phyloP scores from a whole-genome alignment of 2,888 invertebrate species.

The Tiphia femorata region DNA sequence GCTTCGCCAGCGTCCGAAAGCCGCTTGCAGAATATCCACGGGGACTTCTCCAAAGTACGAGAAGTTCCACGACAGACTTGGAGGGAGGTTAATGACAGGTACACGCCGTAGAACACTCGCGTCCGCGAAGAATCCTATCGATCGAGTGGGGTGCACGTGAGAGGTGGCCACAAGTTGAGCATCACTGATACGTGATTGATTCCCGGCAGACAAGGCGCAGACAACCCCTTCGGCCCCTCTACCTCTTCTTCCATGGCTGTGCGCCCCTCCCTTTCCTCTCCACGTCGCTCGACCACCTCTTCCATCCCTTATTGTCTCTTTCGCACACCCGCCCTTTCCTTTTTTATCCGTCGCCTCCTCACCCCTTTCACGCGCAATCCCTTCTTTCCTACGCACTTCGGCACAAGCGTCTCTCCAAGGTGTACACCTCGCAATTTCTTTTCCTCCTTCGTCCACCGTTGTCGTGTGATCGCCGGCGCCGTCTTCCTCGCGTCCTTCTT shows the following conservation, averaged over 20 bases:
- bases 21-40: no score
- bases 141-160: conserved; percentile 4
- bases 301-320: conserved; percentile 29
- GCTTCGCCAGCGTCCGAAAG: no score
- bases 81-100: no score
- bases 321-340: conserved; percentile 16
- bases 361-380: conserved; percentile 1
- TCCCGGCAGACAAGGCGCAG: conserved; percentile 64
- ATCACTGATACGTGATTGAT: conserved; percentile 63
- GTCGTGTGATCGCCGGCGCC: no score
- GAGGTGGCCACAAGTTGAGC: conserved; percentile 43
- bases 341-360: conserved; percentile 21
- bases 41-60: no score
- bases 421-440: no score
- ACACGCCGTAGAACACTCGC: no score
- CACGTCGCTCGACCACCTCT: conserved; percentile 13
- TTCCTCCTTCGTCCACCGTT: no score
- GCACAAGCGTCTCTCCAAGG: no score
- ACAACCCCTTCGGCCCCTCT: conserved; percentile 58
- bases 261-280: conserved; percentile 26
- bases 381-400: conserved; percentile 13
- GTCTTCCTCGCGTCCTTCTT: no score
- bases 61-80: no score
- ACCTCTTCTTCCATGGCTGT: conserved; percentile 20
- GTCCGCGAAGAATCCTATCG: no score